A percentile compares a stretch with the other conserved stretches of the same genome.
phyloP scores from a whole-genome alignment of 2,113 vertebrate genomes.

The Notarius quadriscutis region DNA sequence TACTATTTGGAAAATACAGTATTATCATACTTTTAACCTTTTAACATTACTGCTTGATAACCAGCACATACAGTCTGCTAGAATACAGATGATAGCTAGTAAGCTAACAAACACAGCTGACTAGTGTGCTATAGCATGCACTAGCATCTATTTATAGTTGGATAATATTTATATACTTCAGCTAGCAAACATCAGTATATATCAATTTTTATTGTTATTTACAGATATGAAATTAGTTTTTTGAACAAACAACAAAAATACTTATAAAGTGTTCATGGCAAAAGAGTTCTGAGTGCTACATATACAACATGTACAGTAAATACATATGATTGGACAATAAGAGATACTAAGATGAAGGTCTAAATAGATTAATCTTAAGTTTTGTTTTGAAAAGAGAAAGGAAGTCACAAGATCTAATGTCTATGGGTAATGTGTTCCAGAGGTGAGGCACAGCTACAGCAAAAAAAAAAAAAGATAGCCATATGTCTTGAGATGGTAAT shows the following conservation, averaged over 20 bases:
- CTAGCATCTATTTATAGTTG: not conserved
- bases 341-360: no score
- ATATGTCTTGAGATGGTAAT: no score
- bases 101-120: not conserved
- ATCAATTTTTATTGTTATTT: not conserved
- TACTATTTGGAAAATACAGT: not conserved
- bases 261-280: no score
- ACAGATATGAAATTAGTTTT: not conserved
- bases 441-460: no score
- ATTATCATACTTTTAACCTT: not conserved
- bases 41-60: not conserved
- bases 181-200: not conserved
- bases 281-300: no score
- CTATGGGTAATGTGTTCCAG: no score
- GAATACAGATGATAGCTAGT: not conserved
- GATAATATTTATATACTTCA: not conserved
- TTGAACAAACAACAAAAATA: not conserved
- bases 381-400: no score
- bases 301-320: no score
- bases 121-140: not conserved
- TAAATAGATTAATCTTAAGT: no score
- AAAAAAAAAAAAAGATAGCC: no score
- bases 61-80: not conserved
- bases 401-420: no score
- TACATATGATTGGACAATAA: no score